A percentile compares a stretch with the other conserved stretches of the same genome.
phyloP scores from a whole-genome alignment of 2,113 vertebrate species.

The Pelecanus crispus region DNA sequence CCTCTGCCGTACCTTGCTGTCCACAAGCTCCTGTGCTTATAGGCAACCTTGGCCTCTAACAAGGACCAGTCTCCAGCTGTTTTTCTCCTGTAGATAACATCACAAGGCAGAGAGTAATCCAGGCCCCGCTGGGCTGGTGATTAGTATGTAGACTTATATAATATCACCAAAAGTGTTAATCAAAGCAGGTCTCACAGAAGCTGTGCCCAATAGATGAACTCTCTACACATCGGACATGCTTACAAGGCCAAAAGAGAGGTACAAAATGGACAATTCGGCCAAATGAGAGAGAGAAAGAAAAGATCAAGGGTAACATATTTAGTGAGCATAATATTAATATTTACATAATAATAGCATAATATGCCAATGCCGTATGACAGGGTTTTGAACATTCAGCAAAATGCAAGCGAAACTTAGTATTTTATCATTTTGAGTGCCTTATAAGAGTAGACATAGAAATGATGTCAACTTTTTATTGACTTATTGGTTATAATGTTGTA shows the following conservation, averaged over 20 bases:
- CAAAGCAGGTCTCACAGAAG: background rate
- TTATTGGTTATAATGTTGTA: background rate
- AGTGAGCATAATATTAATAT: background rate
- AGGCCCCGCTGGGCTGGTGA: background rate
- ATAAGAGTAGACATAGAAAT: background rate
- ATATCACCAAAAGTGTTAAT: background rate
- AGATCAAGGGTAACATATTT: background rate
- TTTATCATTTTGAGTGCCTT: background rate
- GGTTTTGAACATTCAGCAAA: background rate
- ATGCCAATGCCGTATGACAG: background rate
- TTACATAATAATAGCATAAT: background rate
- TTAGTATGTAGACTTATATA: background rate
- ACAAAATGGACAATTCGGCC: background rate
- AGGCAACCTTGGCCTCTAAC: background rate
- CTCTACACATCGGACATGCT: background rate
- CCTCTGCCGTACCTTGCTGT: background rate
- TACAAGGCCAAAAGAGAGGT: background rate
- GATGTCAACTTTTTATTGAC: background rate
- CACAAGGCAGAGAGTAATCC: background rate
- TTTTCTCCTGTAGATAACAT: background rate
- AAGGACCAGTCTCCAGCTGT: background rate
- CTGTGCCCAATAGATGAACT: background rate
- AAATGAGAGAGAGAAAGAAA: background rate
- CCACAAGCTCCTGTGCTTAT: background rate
- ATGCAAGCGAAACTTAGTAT: background rate